Conservation (phyloP, 2,113 vertebrate genomes). For the Suncus etruscus region DNA sequence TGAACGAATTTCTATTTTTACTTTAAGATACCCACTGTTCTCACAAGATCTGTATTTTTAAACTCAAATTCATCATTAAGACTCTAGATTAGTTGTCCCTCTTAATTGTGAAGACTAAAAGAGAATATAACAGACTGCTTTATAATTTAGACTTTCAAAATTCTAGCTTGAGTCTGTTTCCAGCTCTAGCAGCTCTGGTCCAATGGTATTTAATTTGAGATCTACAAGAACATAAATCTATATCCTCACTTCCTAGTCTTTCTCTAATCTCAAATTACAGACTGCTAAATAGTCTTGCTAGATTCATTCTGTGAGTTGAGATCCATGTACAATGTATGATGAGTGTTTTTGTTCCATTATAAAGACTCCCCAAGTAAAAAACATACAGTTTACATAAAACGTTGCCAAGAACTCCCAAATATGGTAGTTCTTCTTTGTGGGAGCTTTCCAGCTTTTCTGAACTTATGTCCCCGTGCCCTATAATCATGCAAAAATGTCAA, state of each 20-base stretch:
- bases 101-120: conserved; percentile 15
- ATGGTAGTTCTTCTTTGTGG: conserved; percentile 71
- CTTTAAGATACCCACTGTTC: conserved; percentile 1
- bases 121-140: background rate
- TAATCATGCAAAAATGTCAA: conserved; percentile 76
- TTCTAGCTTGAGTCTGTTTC: background rate
- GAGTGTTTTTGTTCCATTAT: conserved; percentile 40
- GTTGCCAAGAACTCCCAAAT: conserved; percentile 75
- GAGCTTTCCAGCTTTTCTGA: conserved; percentile 76
- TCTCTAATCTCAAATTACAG: conserved; percentile 19
- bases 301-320: conserved; percentile 30
- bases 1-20: conserved; percentile 23
- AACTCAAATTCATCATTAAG: conserved; percentile 16
- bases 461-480: conserved; percentile 68
- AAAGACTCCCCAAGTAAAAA: conserved; percentile 57
- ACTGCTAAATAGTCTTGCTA: background rate
- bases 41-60: conserved; percentile 47
- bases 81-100: conserved; percentile 17
- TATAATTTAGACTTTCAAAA: background rate
- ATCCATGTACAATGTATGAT: background rate
- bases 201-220: background rate
- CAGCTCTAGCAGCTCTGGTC: background rate
- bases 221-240: background rate
- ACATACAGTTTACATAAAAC: conserved; percentile 70
- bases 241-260: background rate